Percentiles rank a stretch among this genome's conserved stretches.
These are phyloP conservation scores for Megathymus violae DNA, from an alignment of 1,140 invertebrate genomes.

Conservation along the genomic window DNA sequence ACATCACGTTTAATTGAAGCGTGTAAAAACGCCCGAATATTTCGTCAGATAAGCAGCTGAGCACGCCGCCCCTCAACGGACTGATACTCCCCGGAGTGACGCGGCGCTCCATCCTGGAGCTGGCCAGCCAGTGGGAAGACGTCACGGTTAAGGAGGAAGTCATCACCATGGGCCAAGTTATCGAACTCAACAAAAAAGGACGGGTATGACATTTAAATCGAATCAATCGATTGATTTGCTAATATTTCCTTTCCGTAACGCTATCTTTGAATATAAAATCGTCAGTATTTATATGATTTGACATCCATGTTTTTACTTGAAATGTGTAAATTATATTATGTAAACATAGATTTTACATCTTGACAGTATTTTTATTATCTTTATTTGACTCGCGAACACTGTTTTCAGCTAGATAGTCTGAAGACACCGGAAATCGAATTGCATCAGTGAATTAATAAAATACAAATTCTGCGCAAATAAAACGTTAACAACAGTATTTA, in stretches of 20 bases:
- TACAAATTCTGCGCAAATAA: constrained; percentile 16
- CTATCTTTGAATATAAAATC: too few relatives aligned
- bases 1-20: constrained; percentile 58
- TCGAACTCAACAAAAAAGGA: constrained; percentile 89
- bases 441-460: background rate
- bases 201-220: constrained; percentile 89
- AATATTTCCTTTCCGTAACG: too few relatives aligned
- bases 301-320: too few relatives aligned
- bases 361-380: too few relatives aligned
- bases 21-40: background rate
- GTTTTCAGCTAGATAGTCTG: too few relatives aligned
- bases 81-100: constrained; percentile 97
- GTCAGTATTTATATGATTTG: too few relatives aligned
- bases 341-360: too few relatives aligned
- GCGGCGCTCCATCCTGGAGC: constrained; percentile 92
- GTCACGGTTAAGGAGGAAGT: constrained; percentile 92
- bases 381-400: too few relatives aligned
- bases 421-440: background rate
- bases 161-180: constrained; percentile 94
- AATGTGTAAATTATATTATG: too few relatives aligned
- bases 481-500: background rate
- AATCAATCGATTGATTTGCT: too few relatives aligned
- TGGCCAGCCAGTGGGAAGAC: constrained; percentile 93
- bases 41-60: constrained; percentile 93
- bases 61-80: constrained; percentile 96